Evolutionary conservation across 2,113 vertebrate genomes (phyloP).

Genomic region (Marmota monax): DNA sequence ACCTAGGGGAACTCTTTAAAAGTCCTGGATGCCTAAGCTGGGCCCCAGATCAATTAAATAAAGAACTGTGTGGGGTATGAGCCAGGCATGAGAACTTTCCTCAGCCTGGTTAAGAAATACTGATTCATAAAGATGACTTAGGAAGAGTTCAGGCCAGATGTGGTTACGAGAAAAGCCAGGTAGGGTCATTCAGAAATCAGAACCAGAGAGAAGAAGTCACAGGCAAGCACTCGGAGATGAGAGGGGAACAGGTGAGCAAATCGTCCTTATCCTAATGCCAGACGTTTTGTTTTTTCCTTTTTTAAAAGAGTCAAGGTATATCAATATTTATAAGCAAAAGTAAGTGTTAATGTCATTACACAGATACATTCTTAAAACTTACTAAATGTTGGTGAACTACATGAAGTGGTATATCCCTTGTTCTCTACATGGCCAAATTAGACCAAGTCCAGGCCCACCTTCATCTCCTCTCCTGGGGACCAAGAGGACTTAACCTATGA

Average conservation of each 20-base stretch:
- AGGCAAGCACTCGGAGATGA: neutral
- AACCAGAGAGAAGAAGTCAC: neutral
- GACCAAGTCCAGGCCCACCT: neutral
- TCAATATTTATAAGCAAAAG: neutral
- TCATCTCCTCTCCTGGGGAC: neutral
- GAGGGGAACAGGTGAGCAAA: neutral
- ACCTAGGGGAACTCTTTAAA: neutral
- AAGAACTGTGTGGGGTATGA: neutral
- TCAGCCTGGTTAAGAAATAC: neutral
- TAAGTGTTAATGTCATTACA: neutral
- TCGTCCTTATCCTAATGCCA: neutral
- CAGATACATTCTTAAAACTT: neutral
- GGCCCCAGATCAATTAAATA: slow-evolving; percentile 23
- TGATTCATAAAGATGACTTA: neutral
- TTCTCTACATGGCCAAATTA: neutral
- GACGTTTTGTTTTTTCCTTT: neutral
- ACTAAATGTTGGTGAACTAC: neutral
- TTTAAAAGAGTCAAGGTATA: too few species aligned
- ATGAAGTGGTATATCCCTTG: neutral
- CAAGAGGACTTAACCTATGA: neutral
- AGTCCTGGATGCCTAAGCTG: neutral
- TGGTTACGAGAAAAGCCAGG: neutral
- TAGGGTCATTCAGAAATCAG: neutral
- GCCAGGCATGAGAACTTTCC: neutral
- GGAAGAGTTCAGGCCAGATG: neutral